phyloP scores from a whole-genome alignment of 2,888 invertebrate species.

The Dryomyza anilis region DNA sequence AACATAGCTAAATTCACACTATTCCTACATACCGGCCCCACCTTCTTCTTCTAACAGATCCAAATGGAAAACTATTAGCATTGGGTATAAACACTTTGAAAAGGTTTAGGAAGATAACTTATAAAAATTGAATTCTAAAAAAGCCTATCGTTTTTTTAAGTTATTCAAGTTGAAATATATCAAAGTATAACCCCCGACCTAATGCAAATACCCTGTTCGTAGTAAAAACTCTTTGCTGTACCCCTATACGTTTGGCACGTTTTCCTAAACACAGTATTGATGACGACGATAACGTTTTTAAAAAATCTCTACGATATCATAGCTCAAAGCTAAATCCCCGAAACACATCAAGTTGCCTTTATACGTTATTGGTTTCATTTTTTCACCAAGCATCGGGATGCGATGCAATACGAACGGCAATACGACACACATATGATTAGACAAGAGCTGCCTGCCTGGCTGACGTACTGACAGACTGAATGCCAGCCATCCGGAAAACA shows the following conservation, averaged over 20 bases:
- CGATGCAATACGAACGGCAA: conserved; percentile 7
- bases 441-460: background rate
- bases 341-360: conserved; percentile 14
- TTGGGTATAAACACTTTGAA: too few relatives aligned
- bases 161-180: too few relatives aligned
- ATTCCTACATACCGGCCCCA: too few relatives aligned
- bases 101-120: too few relatives aligned
- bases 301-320: conserved; percentile 46
- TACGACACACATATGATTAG: background rate
- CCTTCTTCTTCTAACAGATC: too few relatives aligned
- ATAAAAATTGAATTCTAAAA: too few relatives aligned
- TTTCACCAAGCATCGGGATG: conserved; percentile 1
- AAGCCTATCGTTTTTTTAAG: too few relatives aligned
- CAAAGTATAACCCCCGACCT: too few relatives aligned
- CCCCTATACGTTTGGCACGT: background rate
- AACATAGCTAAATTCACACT: too few relatives aligned
- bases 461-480: background rate
- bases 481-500: background rate
- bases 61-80: too few relatives aligned
- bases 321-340: conserved; percentile 54
- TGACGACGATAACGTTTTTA: conserved; percentile 28
- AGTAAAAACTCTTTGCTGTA: background rate
- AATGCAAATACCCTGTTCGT: background rate
- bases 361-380: too few relatives aligned
- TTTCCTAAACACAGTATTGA: conserved; percentile 21